A percentile compares a stretch with the other conserved stretches of the same genome.
phyloP scores from a whole-genome alignment of 2,888 invertebrate genomes.

The Apocheima hispidaria region DNA sequence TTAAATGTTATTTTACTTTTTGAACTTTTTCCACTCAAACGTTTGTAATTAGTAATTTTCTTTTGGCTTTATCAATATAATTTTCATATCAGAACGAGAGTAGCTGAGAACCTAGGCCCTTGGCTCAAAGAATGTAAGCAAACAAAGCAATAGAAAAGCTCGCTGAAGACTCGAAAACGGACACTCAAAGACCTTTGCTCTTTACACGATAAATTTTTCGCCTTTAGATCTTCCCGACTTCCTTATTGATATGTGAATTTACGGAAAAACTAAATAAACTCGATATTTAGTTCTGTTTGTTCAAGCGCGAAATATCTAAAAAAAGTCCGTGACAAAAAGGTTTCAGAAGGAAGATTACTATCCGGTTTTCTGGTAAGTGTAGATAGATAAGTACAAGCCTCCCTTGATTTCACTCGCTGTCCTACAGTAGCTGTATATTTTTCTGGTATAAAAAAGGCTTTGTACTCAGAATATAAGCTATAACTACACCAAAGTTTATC shows the following conservation, averaged over 20 bases:
- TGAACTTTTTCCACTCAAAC: too few species aligned
- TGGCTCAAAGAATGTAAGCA: constrained; percentile 7
- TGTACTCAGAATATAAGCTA: too few species aligned
- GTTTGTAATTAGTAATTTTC: not conserved
- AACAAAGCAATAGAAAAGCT: constrained; percentile 25
- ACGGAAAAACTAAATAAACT: constrained; percentile 5
- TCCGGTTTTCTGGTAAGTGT: not conserved
- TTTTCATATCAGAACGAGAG: not conserved
- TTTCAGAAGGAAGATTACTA: not conserved
- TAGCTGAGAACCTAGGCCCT: not conserved
- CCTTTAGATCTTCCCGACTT: constrained; percentile 7
- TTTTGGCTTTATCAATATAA: not conserved
- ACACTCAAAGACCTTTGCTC: constrained; percentile 22
- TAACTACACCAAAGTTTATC: too few species aligned
- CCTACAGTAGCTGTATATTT: too few species aligned
- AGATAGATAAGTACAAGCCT: too few species aligned
- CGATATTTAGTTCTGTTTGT: constrained; percentile 3
- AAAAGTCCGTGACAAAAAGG: not conserved
- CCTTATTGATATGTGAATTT: constrained; percentile 16
- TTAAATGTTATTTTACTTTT: too few species aligned
- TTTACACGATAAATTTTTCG: not conserved
- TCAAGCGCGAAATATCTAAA: not conserved
- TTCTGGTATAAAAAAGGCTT: too few species aligned
- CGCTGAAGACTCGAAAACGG: constrained; percentile 12
- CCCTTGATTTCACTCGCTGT: not conserved